phyloP scores from a whole-genome alignment of 1,140 invertebrate genomes.

The Trachelipus rathkii region DNA sequence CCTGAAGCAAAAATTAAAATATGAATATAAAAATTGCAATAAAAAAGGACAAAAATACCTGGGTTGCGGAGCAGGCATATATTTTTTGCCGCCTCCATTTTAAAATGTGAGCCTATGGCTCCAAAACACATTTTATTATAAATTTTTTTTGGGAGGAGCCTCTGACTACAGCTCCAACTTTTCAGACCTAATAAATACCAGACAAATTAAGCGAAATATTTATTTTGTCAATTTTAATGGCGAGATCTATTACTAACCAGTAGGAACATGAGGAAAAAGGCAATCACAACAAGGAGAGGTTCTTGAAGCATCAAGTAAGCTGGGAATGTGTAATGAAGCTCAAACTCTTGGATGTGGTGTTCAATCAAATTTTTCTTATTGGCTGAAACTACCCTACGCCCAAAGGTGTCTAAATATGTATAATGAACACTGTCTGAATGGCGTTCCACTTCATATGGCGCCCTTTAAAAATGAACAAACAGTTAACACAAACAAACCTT shows the following conservation, averaged over 20 bases:
- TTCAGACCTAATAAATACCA: too few species aligned
- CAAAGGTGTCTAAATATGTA: conserved; percentile 93
- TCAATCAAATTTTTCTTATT: conserved; percentile 87
- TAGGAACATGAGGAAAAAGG: conserved; percentile 86
- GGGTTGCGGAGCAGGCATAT: too few species aligned
- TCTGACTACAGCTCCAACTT: too few species aligned
- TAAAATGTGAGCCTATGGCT: too few species aligned
- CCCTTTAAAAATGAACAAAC: conserved; percentile 43
- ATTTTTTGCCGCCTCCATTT: too few species aligned
- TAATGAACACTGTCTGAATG: conserved; percentile 72
- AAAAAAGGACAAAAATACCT: too few species aligned
- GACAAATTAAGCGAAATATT: too few species aligned
- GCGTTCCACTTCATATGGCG: conserved; percentile 76
- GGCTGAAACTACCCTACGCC: conserved; percentile 81
- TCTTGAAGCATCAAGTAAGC: conserved; percentile 73
- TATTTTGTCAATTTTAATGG: too few species aligned
- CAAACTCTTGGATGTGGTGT: conserved; percentile 88
- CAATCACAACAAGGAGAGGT: conserved; percentile 79
- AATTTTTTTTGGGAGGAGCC: too few species aligned
- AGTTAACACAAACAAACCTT: not conserved
- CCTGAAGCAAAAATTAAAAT: conserved; percentile 47
- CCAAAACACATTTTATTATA: too few species aligned
- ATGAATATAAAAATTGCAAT: not conserved
- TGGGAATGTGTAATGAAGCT: conserved; percentile 51
- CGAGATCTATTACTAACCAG: conserved; percentile 48